These are phyloP conservation scores for Tachysurus vachellii DNA, from an alignment of 2,113 vertebrate species.

Conservation along the genomic window DNA sequence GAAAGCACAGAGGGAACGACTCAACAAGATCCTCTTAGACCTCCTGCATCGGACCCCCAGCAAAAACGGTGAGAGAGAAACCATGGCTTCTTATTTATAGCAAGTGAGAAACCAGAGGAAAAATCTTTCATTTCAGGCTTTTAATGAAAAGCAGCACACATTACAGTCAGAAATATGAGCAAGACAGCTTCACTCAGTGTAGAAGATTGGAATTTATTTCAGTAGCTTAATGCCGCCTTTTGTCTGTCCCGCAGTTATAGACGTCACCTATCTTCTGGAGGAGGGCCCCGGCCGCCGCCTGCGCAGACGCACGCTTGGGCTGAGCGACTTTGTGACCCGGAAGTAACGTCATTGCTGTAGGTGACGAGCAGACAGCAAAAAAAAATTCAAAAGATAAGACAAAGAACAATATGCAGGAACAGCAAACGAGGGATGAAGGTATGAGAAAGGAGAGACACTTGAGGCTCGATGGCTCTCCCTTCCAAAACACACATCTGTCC, in stretches of 20 bases:
- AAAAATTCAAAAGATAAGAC: constrained; percentile 19
- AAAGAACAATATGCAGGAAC: constrained; percentile 51
- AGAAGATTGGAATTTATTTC: background rate
- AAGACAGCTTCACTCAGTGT: background rate
- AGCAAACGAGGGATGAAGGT: constrained; percentile 46
- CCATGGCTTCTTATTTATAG: background rate
- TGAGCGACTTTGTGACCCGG: constrained; percentile 85
- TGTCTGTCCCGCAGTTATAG: constrained; percentile 81
- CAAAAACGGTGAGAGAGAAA: constrained; percentile 87
- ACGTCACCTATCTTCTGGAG: constrained; percentile 96
- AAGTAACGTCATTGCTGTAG: constrained; percentile 75
- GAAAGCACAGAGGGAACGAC: constrained; percentile 85
- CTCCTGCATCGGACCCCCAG: constrained; percentile 91
- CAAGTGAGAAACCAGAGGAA: background rate
- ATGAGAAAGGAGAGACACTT: constrained; percentile 45
- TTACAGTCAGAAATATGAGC: background rate
- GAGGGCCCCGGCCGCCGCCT: constrained; percentile 90
- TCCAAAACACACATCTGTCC: background rate
- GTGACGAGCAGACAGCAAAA: constrained; percentile 53
- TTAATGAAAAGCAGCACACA: background rate
- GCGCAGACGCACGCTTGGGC: constrained; percentile 85
- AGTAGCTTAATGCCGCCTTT: constrained; percentile 39
- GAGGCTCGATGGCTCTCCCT: background rate
- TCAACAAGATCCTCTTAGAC: constrained; percentile 91
- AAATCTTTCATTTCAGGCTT: background rate